phyloP scores from a whole-genome alignment of 2,113 vertebrate species.

The Poeciliopsis prolifica region DNA sequence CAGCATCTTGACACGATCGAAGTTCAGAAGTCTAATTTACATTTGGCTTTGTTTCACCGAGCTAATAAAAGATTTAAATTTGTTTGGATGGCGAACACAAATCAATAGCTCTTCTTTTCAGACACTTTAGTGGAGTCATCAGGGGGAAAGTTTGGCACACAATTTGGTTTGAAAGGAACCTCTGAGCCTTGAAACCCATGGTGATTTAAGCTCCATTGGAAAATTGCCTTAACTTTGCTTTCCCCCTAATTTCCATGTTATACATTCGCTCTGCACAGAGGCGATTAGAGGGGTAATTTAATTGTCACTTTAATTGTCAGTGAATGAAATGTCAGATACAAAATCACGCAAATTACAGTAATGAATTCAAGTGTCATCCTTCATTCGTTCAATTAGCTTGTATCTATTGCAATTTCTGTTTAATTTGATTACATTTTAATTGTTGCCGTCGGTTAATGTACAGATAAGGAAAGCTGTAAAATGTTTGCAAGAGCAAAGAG shows the following conservation, averaged over 20 bases:
- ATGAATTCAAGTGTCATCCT: constrained; percentile 20
- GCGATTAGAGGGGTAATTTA: constrained; percentile 47
- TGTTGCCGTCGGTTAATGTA: background rate
- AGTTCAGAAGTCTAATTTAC: constrained; percentile 66
- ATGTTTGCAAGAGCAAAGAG: background rate
- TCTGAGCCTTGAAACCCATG: constrained; percentile 11
- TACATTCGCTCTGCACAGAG: constrained; percentile 34
- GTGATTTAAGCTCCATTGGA: constrained; percentile 24
- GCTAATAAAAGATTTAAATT: constrained; percentile 75
- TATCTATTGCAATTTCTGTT: constrained; percentile 3
- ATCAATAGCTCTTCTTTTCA: constrained; percentile 65
- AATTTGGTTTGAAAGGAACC: constrained; percentile 27
- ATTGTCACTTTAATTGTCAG: constrained; percentile 57
- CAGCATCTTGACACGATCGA: constrained; percentile 65
- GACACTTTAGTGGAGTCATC: constrained; percentile 68
- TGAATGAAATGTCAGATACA: constrained; percentile 46
- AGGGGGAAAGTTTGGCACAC: constrained; percentile 53
- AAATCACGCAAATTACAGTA: constrained; percentile 19
- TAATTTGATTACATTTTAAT: background rate
- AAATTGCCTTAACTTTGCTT: constrained; percentile 19
- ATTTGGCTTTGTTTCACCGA: constrained; percentile 59
- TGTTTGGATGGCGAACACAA: constrained; percentile 52
- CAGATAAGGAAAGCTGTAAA: background rate
- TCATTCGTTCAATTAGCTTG: constrained; percentile 4
- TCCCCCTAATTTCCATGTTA: constrained; percentile 29